These are phyloP conservation scores for Xiphophorus maculatus DNA, from an alignment of 2,113 vertebrate species.

Conservation along the genomic window DNA sequence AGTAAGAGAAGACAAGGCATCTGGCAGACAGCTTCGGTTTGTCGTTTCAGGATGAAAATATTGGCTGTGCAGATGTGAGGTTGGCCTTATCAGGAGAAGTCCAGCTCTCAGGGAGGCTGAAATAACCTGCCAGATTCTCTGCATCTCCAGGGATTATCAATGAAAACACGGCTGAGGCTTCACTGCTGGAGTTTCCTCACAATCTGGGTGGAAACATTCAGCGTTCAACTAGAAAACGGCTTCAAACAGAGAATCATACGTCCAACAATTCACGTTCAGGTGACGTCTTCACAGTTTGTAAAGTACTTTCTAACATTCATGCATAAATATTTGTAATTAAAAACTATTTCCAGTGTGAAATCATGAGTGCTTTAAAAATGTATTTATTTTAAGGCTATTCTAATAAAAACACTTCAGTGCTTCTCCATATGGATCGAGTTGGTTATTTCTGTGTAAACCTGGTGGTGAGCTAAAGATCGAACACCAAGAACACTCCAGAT, in stretches of 20 bases:
- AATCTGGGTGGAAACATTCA: not conserved
- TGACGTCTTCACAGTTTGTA: not conserved
- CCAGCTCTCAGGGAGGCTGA: constrained; percentile 22
- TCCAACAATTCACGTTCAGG: not conserved
- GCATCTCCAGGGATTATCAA: not conserved
- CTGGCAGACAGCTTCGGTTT: constrained; percentile 61
- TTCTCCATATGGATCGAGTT: no score
- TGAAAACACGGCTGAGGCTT: constrained; percentile 13
- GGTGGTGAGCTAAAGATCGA: no score
- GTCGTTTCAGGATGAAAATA: constrained; percentile 57
- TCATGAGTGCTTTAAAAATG: no score
- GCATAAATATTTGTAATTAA: no score
- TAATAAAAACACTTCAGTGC: no score
- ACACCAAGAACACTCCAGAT: no score
- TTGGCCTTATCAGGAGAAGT: constrained; percentile 51
- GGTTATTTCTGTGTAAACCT: no score
- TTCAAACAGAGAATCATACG: not conserved
- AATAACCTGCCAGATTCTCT: constrained; percentile 25
- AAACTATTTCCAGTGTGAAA: no score
- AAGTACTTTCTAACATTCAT: not conserved
- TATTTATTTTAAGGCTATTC: no score
- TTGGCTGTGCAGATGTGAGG: constrained; percentile 30
- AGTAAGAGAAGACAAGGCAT: constrained; percentile 66
- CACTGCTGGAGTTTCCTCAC: not conserved
- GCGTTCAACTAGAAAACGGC: not conserved